Evolutionary conservation across 2,113 vertebrate genomes (phyloP).

Genomic region (Peucedramus taeniatus): DNA sequence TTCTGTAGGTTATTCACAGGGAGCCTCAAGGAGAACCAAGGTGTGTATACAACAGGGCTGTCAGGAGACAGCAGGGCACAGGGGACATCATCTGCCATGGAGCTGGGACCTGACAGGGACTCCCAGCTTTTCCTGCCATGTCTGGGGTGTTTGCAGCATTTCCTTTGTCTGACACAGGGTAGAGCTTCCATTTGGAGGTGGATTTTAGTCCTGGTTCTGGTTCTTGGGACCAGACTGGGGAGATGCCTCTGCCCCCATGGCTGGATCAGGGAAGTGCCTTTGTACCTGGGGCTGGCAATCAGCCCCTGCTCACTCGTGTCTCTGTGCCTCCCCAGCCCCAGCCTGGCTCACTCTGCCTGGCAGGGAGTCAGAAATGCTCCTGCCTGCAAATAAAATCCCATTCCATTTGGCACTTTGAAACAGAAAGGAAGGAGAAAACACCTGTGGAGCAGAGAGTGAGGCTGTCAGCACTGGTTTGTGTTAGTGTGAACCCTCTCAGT

Average conservation of each 20-base stretch:
- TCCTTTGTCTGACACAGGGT: neutral
- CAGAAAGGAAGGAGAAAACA: neutral
- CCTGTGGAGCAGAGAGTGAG: neutral
- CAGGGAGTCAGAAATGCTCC: neutral
- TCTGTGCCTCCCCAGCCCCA: neutral
- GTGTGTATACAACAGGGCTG: neutral
- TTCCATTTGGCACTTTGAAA: neutral
- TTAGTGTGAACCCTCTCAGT: neutral
- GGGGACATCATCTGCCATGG: rapidly evolving
- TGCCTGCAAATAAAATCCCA: neutral
- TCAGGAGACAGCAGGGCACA: neutral
- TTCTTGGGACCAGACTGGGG: neutral
- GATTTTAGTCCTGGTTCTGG: neutral
- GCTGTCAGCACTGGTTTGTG: neutral
- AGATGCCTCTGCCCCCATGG: neutral
- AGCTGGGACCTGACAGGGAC: neutral
- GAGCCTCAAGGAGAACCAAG: neutral
- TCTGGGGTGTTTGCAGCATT: neutral
- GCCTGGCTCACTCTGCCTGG: neutral
- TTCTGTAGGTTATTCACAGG: neutral
- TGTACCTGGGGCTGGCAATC: neutral
- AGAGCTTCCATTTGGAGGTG: neutral
- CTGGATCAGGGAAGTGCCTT: neutral
- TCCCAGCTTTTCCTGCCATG: neutral
- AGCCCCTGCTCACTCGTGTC: rapidly evolving